These are phyloP conservation scores for Amblyraja radiata DNA, from an alignment of 2,797 vertebrate genomes.

Conservation along the genomic window DNA sequence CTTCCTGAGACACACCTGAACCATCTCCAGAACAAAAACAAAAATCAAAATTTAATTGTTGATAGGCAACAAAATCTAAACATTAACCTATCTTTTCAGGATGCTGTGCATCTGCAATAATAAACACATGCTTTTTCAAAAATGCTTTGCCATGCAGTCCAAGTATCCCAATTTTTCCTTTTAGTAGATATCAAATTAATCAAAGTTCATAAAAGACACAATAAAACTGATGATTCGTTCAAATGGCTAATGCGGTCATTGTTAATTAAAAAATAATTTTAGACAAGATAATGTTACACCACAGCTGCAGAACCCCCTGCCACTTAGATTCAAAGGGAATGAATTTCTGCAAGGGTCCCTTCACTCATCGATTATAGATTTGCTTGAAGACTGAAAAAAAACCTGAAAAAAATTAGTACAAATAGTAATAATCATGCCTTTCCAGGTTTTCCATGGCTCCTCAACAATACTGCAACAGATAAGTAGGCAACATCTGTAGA, in stretches of 20 bases:
- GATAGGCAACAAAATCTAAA: no score
- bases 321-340: background rate
- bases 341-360: slow-evolving; percentile 2
- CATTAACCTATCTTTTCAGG: background rate
- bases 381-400: background rate
- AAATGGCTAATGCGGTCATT: background rate
- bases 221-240: background rate
- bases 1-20: no score
- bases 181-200: background rate
- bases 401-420: slow-evolving; percentile 3
- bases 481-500: background rate
- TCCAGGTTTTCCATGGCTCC: background rate
- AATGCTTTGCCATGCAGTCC: background rate
- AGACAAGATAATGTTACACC: background rate
- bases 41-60: no score
- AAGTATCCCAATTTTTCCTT: background rate
- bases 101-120: background rate
- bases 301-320: background rate
- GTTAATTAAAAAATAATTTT: slow-evolving; percentile 1
- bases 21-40: no score
- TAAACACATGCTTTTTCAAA: background rate
- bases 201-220: background rate
- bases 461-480: background rate
- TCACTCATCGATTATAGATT: background rate
- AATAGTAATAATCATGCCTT: background rate